phyloP scores from a whole-genome alignment of 2,888 invertebrate species.

The Lydus trimaculatus region DNA sequence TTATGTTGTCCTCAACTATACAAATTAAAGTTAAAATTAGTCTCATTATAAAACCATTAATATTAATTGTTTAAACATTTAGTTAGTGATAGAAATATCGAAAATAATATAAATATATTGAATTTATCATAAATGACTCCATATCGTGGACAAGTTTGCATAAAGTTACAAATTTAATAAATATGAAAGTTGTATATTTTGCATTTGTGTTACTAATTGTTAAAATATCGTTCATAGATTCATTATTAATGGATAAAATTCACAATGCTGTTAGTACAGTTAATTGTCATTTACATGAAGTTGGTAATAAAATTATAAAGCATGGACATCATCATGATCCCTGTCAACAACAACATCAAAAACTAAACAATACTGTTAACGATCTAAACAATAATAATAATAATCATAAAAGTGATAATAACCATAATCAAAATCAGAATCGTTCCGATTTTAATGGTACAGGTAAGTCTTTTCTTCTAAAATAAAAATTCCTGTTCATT shows the following conservation, averaged over 20 bases:
- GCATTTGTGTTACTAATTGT: not conserved
- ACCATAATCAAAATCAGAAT: not conserved
- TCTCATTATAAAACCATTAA: no score
- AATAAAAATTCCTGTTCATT: not conserved
- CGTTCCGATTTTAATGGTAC: not conserved
- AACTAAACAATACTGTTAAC: not conserved
- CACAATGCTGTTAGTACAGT: not conserved
- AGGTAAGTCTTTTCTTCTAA: not conserved
- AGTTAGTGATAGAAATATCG: no score
- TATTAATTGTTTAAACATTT: no score
- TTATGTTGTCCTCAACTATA: no score
- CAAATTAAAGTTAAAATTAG: no score
- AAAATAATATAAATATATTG: no score
- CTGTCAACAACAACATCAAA: not conserved
- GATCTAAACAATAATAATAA: not conserved
- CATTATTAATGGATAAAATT: not conserved
- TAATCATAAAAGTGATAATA: not conserved
- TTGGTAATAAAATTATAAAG: constrained; percentile 15
- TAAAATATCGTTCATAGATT: not conserved
- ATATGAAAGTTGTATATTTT: not conserved
- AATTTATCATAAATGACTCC: no score
- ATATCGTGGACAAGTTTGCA: not conserved
- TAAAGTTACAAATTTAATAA: not conserved
- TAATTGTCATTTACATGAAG: constrained; percentile 13
- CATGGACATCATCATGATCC: constrained; percentile 6